These are phyloP conservation scores for Heliothis virescens DNA, from an alignment of 1,140 invertebrate species.

Conservation along the genomic window DNA sequence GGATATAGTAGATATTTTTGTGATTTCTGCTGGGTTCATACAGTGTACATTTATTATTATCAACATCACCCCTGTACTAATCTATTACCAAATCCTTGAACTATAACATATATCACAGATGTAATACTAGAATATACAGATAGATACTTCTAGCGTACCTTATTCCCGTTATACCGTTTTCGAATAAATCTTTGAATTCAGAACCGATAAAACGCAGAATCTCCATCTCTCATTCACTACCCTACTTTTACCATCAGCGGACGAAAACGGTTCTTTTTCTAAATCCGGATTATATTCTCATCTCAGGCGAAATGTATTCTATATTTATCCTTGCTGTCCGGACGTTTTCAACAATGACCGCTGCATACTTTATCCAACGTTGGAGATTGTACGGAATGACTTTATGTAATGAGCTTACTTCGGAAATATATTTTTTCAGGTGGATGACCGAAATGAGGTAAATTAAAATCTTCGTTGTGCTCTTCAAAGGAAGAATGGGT, in stretches of 20 bases:
- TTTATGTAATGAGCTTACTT: slow-evolving; percentile 63
- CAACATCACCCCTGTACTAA: no score
- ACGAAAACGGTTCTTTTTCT: slow-evolving; percentile 62
- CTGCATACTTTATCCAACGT: slow-evolving; percentile 55
- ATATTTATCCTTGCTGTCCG: slow-evolving; percentile 80
- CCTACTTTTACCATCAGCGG: slow-evolving; percentile 31
- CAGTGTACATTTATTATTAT: no score
- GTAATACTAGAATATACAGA: no score
- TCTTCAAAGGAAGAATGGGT: slow-evolving; percentile 7
- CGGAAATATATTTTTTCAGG: slow-evolving; percentile 60
- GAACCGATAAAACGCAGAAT: not conserved
- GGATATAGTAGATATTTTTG: no score
- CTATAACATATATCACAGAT: no score
- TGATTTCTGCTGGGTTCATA: no score
- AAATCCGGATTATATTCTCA: slow-evolving; percentile 79
- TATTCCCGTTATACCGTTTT: no score
- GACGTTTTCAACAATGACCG: slow-evolving; percentile 73
- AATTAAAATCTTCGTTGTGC: slow-evolving; percentile 51
- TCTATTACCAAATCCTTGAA: no score
- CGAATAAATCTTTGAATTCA: slow-evolving; percentile 21
- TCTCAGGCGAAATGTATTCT: slow-evolving; percentile 73
- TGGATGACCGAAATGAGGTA: slow-evolving; percentile 54
- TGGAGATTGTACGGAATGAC: slow-evolving; percentile 63
- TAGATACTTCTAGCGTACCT: no score
- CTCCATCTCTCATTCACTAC: slow-evolving; percentile 21